Percentiles rank a stretch among this genome's conserved stretches.
phyloP scores from a whole-genome alignment of 2,888 invertebrate genomes.

The Melanostoma mellinum region DNA sequence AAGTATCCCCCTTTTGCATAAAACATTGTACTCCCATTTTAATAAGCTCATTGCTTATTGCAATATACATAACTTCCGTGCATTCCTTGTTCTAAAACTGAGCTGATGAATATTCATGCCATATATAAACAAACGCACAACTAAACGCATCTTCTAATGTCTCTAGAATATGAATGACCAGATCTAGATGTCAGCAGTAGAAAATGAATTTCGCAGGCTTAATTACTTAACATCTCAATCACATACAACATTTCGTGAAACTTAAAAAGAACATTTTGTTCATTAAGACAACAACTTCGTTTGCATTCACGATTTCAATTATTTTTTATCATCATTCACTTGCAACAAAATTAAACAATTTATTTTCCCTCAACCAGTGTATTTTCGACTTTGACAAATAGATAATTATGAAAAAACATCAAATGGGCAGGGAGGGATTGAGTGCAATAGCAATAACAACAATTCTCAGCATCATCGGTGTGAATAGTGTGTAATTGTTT shows the following conservation, averaged over 20 bases:
- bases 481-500: constrained; percentile 2
- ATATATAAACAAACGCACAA: constrained; percentile 19
- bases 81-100: constrained; percentile 12
- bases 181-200: constrained; percentile 4
- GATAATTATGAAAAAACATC: constrained; percentile 16
- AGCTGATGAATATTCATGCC: constrained; percentile 40
- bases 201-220: not conserved
- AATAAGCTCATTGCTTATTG: not conserved
- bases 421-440: constrained; percentile 17
- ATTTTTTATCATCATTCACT: constrained; percentile 2
- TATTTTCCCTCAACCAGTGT: constrained; percentile 19
- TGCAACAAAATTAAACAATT: not conserved
- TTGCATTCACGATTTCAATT: not conserved
- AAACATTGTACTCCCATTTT: too few species aligned
- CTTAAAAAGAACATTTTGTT: not conserved
- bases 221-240: constrained; percentile 17
- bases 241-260: not conserved
- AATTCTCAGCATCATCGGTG: constrained; percentile 10
- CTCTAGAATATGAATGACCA: constrained; percentile 20
- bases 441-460: constrained; percentile 20
- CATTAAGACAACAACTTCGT: not conserved
- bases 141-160: constrained; percentile 9
- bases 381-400: not conserved
- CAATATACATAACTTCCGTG: constrained; percentile 23
- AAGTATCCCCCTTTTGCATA: too few species aligned